Percentiles rank a stretch among this genome's conserved stretches.
Evolutionary conservation across 2,113 vertebrate genomes (phyloP).

Genomic region (Triplophysa dalaica): DNA sequence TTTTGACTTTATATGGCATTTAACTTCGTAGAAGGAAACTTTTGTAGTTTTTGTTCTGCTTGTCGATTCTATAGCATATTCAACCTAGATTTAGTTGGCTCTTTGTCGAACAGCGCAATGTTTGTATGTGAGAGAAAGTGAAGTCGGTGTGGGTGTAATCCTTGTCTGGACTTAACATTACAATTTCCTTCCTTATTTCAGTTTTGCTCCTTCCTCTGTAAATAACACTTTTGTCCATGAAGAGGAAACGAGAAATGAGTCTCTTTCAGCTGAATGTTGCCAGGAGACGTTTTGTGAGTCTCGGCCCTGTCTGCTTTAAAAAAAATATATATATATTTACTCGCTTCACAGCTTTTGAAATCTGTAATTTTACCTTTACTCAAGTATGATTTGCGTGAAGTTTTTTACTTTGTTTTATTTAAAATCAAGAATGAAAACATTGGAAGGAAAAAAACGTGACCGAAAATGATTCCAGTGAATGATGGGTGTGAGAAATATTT

Average conservation of each 20-base stretch:
- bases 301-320: neutral
- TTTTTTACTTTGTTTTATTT: too few relatives aligned
- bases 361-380: too few relatives aligned
- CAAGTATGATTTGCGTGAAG: too few relatives aligned
- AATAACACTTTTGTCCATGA: neutral
- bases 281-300: neutral
- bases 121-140: neutral
- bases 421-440: too few relatives aligned
- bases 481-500: too few relatives aligned
- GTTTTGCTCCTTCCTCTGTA: neutral
- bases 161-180: neutral
- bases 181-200: conserved; percentile 30
- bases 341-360: too few relatives aligned
- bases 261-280: too few relatives aligned
- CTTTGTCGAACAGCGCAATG: neutral
- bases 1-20: neutral
- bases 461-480: too few relatives aligned
- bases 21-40: neutral
- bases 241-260: conserved; percentile 16
- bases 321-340: too few relatives aligned
- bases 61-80: neutral
- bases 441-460: too few relatives aligned
- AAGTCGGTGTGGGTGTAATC: neutral
- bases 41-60: neutral
- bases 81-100: neutral